Base-by-base conservation (phyloP, 1,140 invertebrate species). In the Adelges cooleyi region DNA sequence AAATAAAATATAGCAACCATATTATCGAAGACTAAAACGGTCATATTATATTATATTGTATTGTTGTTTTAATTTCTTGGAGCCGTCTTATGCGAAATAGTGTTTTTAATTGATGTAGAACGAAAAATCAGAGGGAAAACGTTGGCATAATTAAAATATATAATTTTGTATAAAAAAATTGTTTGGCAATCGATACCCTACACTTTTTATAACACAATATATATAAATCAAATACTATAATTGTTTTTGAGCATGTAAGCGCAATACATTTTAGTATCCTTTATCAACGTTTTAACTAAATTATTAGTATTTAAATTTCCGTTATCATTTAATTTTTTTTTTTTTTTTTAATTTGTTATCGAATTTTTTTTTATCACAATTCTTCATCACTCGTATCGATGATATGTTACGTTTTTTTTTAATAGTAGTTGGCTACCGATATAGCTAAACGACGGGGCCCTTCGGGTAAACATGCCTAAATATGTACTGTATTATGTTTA, bases 341-440 rank as follows among this genome's bases (percentile, higher is more conserved):
- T n/a, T 46, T 46, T 62, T 20, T 27, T 36, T 59, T 1, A 38
- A 42, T 46, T 20, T 42, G 27, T 27, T 42, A 59, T 59, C 54
- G 54, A 59, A 42, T 59, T 62, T 33, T 62, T 59, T 59, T 62
- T 33, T 62, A 62, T 62, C 56, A 62, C 56, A 62, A 62, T 62
- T 62, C 56, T 62, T 62, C 56, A 62, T 62, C 56, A 62, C 56
- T 62, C 13, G 56, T 62, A 18, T 62, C 56, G 56, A 62, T 62
- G 56, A 62, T 62, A 62, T 62, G 56, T 62, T 62, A 62, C 22
- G 56, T 62, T 62, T 62, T 29, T 59, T 62, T 33, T 33, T 33
- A 6, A 33, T 33, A 33, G n/a, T 33, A 48, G 20, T 48, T 62
- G 17, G 10, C 11, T 33, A 33, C 29, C 29, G 29, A 33, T 33